A percentile compares a stretch with the other conserved stretches of the same genome.
Evolutionary conservation across 2,888 invertebrate species (phyloP).

Genomic region (Notodonta dromedarius): DNA sequence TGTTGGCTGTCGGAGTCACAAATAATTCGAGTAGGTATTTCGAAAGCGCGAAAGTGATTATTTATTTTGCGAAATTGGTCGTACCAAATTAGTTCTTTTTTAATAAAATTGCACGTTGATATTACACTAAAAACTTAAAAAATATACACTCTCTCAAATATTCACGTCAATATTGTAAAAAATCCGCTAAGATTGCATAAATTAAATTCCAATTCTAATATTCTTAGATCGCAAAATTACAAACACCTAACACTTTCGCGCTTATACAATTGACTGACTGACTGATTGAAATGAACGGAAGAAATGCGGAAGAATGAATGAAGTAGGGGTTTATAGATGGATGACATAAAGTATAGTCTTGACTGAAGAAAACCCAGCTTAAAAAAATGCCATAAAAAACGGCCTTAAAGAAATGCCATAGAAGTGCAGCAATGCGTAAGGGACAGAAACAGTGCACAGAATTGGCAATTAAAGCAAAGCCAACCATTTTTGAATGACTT

Average conservation of each 20-base stretch:
- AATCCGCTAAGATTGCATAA: constrained; percentile 46
- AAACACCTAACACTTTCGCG: constrained; percentile 60
- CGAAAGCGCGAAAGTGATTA: constrained; percentile 40
- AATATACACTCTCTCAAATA: constrained; percentile 6
- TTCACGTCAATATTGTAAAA: constrained; percentile 31
- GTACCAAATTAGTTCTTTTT: neutral
- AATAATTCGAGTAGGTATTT: constrained; percentile 25
- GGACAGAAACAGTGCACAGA: too few relatives aligned
- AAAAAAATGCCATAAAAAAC: too few relatives aligned
- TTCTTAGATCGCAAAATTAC: constrained; percentile 39
- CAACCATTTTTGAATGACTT: too few relatives aligned
- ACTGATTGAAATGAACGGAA: constrained; percentile 16
- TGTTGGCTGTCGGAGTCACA: constrained; percentile 16
- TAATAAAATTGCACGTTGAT: neutral
- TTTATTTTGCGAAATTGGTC: constrained; percentile 16
- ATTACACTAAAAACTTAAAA: constrained; percentile 10
- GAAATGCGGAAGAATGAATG: constrained; percentile 1
- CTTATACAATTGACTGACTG: constrained; percentile 49
- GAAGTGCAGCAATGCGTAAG: too few relatives aligned
- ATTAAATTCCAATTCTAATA: constrained; percentile 54
- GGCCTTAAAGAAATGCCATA: too few relatives aligned
- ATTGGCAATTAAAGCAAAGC: too few relatives aligned
- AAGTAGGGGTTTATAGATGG: neutral
- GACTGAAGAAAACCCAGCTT: too few relatives aligned
- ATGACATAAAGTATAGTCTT: neutral